phyloP scores from a whole-genome alignment of 23 tunicate species.

The Ciona savignyi region DNA sequence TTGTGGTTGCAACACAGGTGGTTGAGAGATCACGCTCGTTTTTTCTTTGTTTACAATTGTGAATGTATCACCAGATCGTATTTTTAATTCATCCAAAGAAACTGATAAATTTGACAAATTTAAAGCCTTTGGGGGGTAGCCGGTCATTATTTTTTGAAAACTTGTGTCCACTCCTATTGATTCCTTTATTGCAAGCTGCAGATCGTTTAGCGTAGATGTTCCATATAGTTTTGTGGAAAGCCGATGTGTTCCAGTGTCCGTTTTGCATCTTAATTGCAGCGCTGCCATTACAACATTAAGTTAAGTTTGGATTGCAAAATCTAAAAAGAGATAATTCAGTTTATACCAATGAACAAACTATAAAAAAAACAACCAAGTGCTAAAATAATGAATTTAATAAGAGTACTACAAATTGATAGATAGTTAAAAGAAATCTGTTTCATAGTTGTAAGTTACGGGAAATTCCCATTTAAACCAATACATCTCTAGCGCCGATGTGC shows the following conservation, averaged over 20 bases:
- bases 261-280: slow-evolving; percentile 71
- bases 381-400: too few species aligned
- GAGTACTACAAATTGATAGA: too few species aligned
- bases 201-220: slow-evolving; percentile 50
- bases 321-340: too few species aligned
- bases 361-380: too few species aligned
- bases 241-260: slow-evolving; percentile 58
- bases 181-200: slow-evolving; percentile 45
- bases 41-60: slow-evolving; percentile 59
- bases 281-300: slow-evolving; percentile 58
- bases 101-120: slow-evolving; percentile 15
- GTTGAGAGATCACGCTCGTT: neutral
- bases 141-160: slow-evolving; percentile 47
- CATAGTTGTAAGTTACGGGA: too few species aligned
- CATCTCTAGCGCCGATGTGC: too few species aligned
- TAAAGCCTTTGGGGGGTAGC: slow-evolving; percentile 78
- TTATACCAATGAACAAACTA: too few species aligned
- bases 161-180: slow-evolving; percentile 24
- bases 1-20: slow-evolving; percentile 14
- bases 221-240: slow-evolving; percentile 18
- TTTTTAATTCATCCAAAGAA: slow-evolving; percentile 37
- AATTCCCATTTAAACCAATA: too few species aligned
- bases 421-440: too few species aligned
- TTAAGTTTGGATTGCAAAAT: too few species aligned
- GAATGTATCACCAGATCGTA: slow-evolving; percentile 75